Evolutionary conservation across 2,888 invertebrate species (phyloP).

Genomic region (Drosophila meridionalis): DNA sequence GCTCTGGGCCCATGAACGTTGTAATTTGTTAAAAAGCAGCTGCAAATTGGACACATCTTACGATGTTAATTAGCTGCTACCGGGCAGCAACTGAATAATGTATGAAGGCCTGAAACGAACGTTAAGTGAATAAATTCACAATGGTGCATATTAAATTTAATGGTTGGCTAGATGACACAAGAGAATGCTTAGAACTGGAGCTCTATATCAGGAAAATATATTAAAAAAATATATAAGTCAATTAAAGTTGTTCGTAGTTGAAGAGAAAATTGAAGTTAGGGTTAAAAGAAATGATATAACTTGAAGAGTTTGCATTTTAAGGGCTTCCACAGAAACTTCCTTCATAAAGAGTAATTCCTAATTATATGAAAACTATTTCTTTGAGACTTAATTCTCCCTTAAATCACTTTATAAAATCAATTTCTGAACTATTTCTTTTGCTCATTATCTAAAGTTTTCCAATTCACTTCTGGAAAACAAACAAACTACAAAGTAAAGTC

Average conservation of each 20-base stretch:
- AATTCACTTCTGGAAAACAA: constrained; percentile 2
- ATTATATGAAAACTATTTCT: not conserved
- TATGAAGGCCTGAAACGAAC: constrained; percentile 37
- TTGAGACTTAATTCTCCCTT: not conserved
- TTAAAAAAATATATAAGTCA: too few relatives aligned
- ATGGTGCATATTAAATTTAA: constrained; percentile 21
- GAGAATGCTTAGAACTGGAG: constrained; percentile 6
- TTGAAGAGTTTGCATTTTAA: too few relatives aligned
- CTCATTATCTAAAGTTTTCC: not conserved
- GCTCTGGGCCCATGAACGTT: constrained; percentile 38
- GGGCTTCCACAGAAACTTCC: too few relatives aligned
- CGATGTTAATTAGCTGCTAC: constrained; percentile 55
- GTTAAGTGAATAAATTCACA: constrained; percentile 35
- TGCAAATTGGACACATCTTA: constrained; percentile 61
- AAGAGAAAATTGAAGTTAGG: not conserved
- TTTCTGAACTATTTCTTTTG: not conserved
- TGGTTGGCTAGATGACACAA: constrained; percentile 21
- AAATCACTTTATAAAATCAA: not conserved
- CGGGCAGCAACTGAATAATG: constrained; percentile 52
- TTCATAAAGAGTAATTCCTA: too few relatives aligned
- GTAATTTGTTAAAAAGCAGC: constrained; percentile 56
- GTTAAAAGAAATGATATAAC: too few relatives aligned
- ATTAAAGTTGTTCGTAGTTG: not conserved
- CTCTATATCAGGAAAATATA: not conserved
- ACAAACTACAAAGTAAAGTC: not conserved